A percentile compares a stretch with the other conserved stretches of the same genome.
These are phyloP conservation scores for Araneus ventricosus DNA, from an alignment of 1,140 invertebrate genomes.

Conservation along the genomic window DNA sequence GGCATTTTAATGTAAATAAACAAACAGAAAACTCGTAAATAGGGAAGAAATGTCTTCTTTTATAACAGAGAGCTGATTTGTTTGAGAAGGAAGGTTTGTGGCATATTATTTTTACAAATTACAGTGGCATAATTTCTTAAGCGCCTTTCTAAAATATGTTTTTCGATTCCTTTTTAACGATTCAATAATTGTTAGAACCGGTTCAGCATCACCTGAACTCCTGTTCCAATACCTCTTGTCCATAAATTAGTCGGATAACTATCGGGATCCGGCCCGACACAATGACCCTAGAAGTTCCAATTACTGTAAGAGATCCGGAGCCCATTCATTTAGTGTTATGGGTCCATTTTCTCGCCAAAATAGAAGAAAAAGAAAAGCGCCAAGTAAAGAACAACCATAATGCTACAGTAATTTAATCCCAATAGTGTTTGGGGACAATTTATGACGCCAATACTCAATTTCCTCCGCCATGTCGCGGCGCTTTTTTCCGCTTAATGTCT, in stretches of 20 bases:
- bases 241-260: not conserved
- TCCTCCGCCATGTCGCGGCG: not conserved
- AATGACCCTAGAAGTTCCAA: conserved; percentile 3
- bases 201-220: too few relatives aligned
- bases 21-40: too few relatives aligned
- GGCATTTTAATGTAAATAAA: too few relatives aligned
- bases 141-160: too few relatives aligned
- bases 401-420: conserved; percentile 6
- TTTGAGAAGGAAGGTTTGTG: too few relatives aligned
- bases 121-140: too few relatives aligned
- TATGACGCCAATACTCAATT: conserved; percentile 6
- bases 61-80: too few relatives aligned
- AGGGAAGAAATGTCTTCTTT: too few relatives aligned
- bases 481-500: conserved; percentile 5
- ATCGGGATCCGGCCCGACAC: not conserved
- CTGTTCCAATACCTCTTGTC: too few relatives aligned
- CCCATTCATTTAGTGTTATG: conserved; percentile 7
- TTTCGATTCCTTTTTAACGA: too few relatives aligned
- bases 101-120: too few relatives aligned
- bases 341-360: not conserved
- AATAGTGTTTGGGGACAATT: conserved; percentile 7
- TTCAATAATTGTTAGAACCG: too few relatives aligned
- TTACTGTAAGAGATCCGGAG: not conserved
- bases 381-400: conserved; percentile 1
- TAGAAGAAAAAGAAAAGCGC: not conserved